phyloP scores from a whole-genome alignment of 2,888 invertebrate genomes.

The Tenodera sinensis region DNA sequence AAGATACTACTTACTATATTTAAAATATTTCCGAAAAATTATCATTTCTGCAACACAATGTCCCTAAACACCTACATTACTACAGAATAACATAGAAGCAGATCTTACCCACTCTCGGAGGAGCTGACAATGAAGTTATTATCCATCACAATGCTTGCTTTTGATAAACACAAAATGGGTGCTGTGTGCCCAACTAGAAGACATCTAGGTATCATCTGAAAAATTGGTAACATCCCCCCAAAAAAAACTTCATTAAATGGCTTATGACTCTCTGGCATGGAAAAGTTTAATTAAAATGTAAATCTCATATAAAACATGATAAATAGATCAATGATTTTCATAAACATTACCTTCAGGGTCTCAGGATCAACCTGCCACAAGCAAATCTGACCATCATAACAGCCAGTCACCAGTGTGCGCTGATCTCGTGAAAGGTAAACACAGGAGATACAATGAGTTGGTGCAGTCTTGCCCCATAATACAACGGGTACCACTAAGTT shows the following conservation, averaged over 20 bases:
- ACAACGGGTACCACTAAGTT: constrained; percentile 96
- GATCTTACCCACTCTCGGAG: constrained; percentile 76
- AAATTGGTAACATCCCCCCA: constrained; percentile 29
- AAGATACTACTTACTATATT: too few relatives aligned
- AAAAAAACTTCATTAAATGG: neutral
- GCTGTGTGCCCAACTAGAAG: constrained; percentile 92
- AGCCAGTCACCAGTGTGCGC: constrained; percentile 90
- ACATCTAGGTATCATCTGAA: constrained; percentile 85
- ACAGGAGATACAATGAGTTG: constrained; percentile 94
- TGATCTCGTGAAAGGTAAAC: constrained; percentile 90
- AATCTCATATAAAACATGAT: neutral
- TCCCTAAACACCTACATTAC: neutral
- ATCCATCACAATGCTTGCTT: constrained; percentile 68
- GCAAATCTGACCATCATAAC: constrained; percentile 97
- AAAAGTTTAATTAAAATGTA: too few relatives aligned
- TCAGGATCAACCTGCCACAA: constrained; percentile 88
- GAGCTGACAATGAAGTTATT: constrained; percentile 91
- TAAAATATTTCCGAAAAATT: too few relatives aligned
- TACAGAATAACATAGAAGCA: neutral
- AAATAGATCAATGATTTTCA: neutral
- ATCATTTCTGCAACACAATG: too few relatives aligned
- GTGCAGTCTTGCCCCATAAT: constrained; percentile 94
- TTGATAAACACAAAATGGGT: constrained; percentile 85
- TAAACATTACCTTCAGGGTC: constrained; percentile 59
- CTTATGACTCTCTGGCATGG: too few relatives aligned